These are phyloP conservation scores for Aphidius ervi DNA, from an alignment of 1,140 invertebrate genomes.

Conservation along the genomic window DNA sequence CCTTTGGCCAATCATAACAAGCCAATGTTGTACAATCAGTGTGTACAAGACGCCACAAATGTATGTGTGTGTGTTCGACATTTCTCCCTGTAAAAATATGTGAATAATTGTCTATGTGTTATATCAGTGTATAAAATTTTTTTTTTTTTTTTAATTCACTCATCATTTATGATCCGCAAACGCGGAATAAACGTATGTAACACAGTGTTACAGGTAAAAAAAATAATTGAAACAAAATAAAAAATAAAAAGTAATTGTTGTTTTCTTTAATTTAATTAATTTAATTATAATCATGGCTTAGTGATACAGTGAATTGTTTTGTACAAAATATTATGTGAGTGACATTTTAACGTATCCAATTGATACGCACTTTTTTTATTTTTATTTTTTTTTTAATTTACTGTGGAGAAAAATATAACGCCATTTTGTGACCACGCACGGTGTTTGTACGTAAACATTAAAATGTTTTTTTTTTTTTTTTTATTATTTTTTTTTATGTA, in stretches of 20 bases:
- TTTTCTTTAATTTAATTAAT: too few species aligned
- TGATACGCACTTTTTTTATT: constrained; percentile 16
- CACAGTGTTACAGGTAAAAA: constrained; percentile 1
- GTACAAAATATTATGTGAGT: not conserved
- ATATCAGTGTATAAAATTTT: too few species aligned
- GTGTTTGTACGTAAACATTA: constrained; percentile 37
- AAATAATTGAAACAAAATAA: not conserved
- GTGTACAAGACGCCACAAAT: too few species aligned
- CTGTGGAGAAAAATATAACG: constrained; percentile 22
- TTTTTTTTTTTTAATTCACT: too few species aligned
- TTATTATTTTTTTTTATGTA: constrained; percentile 18
- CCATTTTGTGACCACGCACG: constrained; percentile 39
- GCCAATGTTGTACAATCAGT: too few species aligned
- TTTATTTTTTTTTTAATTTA: too few species aligned
- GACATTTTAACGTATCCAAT: not conserved
- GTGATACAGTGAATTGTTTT: too few species aligned
- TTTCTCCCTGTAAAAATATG: too few species aligned
- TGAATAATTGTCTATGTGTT: too few species aligned
- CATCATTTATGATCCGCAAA: constrained; percentile 20
- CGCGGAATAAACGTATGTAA: constrained; percentile 13
- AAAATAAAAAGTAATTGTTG: constrained; percentile 2
- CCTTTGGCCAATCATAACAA: too few species aligned
- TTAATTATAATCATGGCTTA: too few species aligned
- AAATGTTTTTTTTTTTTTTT: constrained; percentile 37
- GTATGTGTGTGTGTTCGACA: too few species aligned